Evolutionary conservation across 2,797 vertebrate species (phyloP).

Genomic region (Pangasius krempfi): DNA sequence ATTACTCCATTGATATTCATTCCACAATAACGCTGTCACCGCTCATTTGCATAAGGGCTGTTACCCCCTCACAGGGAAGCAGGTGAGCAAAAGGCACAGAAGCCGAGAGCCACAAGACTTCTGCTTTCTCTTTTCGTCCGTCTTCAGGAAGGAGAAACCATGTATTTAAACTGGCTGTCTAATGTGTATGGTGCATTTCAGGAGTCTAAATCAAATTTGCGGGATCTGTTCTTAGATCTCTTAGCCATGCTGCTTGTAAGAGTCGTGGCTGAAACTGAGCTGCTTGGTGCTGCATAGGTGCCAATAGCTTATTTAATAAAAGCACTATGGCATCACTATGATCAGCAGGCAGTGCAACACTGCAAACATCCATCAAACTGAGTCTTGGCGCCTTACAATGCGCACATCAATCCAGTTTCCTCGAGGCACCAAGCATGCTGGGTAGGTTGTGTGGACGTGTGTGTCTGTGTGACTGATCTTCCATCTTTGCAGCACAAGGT

Average conservation of each 20-base stretch:
- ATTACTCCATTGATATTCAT: constrained; percentile 99
- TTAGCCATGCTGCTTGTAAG: not conserved
- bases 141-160: not conserved
- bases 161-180: constrained; percentile 14
- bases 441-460: constrained; percentile 45
- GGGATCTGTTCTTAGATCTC: not conserved
- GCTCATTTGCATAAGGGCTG: constrained; percentile 95
- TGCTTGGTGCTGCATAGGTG: constrained; percentile 1
- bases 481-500: constrained; percentile 62
- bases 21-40: constrained; percentile 98
- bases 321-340: not conserved
- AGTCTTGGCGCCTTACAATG: constrained; percentile 13
- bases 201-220: not conserved
- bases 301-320: constrained; percentile 25
- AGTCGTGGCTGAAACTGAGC: not conserved
- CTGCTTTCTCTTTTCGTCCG: constrained; percentile 51
- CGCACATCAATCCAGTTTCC: constrained; percentile 41
- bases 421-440: constrained; percentile 36
- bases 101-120: constrained; percentile 81
- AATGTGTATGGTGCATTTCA: constrained; percentile 30
- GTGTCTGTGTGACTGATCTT: constrained; percentile 45
- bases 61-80: constrained; percentile 75
- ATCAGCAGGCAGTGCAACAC: constrained; percentile 32
- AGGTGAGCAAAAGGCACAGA: constrained; percentile 87
- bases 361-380: constrained; percentile 46